phyloP scores from a whole-genome alignment of 2,888 invertebrate genomes.

The Teleogryllus oceanicus region DNA sequence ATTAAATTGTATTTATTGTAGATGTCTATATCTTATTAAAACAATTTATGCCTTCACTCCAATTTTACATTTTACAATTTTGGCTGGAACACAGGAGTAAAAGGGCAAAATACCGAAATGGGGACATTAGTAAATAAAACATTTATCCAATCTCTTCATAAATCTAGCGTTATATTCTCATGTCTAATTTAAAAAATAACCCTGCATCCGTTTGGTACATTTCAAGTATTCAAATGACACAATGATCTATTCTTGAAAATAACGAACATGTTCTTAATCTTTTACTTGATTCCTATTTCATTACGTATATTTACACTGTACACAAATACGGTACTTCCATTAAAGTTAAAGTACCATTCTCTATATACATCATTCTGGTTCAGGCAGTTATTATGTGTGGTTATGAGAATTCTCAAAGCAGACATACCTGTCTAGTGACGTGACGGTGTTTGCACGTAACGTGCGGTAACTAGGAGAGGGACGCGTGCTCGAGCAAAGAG shows the following conservation, averaged over 20 bases:
- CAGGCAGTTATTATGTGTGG: not conserved
- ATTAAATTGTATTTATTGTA: too few species aligned
- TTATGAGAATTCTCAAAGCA: not conserved
- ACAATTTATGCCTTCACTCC: too few species aligned
- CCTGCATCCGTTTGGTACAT: conserved; percentile 18
- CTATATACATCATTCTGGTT: not conserved
- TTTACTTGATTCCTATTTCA: not conserved
- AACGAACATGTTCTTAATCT: conserved; percentile 18
- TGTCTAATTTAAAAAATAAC: not conserved
- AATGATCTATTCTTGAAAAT: not conserved
- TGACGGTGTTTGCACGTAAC: too few species aligned
- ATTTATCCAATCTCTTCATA: not conserved
- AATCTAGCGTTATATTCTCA: not conserved
- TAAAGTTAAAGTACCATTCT: not conserved
- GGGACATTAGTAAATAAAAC: too few species aligned
- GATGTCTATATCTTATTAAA: too few species aligned
- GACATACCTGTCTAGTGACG: not conserved
- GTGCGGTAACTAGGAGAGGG: not conserved
- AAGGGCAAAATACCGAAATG: too few species aligned
- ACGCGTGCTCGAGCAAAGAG: not conserved
- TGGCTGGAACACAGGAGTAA: too few species aligned
- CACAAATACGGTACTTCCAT: not conserved
- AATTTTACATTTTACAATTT: too few species aligned
- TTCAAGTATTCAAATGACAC: conserved; percentile 5
- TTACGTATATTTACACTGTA: conserved; percentile 18